These are phyloP conservation scores for Morpho deidamia DNA, from an alignment of 2,888 invertebrate species.

Conservation along the genomic window DNA sequence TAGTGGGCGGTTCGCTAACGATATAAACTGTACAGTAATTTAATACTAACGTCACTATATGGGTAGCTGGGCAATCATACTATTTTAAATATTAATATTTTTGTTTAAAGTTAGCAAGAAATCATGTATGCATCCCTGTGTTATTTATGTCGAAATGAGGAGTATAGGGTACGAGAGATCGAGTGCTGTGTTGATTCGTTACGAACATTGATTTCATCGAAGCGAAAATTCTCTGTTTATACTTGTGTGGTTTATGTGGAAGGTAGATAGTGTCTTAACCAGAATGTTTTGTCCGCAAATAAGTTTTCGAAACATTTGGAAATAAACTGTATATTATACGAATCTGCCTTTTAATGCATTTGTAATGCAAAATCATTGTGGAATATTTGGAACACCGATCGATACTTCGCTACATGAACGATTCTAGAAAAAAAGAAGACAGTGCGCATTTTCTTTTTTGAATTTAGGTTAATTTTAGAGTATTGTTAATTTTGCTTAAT, in stretches of 20 bases:
- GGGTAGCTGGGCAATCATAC: conserved; percentile 76
- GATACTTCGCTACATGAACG: conserved; percentile 22
- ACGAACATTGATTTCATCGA: conserved; percentile 19
- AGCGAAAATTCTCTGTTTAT: conserved; percentile 20
- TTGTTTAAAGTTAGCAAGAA: conserved; percentile 46
- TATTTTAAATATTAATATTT: conserved; percentile 67
- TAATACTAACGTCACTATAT: conserved; percentile 73
- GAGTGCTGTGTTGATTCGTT: conserved; percentile 39
- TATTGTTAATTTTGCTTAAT: conserved; percentile 69
- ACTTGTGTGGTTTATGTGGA: conserved; percentile 28
- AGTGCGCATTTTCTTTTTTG: conserved; percentile 63
- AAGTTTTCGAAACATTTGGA: conserved; percentile 42
- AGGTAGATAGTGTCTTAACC: conserved; percentile 26
- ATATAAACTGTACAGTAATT: conserved; percentile 67
- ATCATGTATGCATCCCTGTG: conserved; percentile 58
- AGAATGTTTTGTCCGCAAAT: conserved; percentile 32
- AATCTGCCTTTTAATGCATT: conserved; percentile 73
- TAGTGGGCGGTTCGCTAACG: conserved; percentile 60
- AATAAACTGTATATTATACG: conserved; percentile 57
- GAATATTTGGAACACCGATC: conserved; percentile 23
- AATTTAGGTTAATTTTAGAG: conserved; percentile 56
- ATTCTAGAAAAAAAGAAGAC: conserved; percentile 34
- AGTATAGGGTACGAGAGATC: conserved; percentile 41
- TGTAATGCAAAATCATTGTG: conserved; percentile 40
- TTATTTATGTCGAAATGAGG: conserved; percentile 40